phyloP scores from a whole-genome alignment of 2,888 invertebrate species.

The Cryptosula pallasiana region DNA sequence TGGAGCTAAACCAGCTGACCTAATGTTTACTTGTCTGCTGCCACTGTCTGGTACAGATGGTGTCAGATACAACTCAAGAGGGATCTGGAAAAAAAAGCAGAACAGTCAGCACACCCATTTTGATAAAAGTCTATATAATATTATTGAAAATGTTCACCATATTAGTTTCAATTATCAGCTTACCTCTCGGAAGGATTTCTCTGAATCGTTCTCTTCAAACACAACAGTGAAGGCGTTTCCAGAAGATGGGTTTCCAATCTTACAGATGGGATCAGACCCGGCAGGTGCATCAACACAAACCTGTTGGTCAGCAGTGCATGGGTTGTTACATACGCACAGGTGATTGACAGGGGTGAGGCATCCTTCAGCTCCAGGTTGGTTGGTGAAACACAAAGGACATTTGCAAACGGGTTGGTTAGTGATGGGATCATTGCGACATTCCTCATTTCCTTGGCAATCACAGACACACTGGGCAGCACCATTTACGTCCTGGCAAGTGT shows the following conservation, averaged over 20 bases:
- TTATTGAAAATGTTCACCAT: too few relatives aligned
- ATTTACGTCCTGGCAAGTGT: constrained; percentile 8
- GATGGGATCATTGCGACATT: background rate
- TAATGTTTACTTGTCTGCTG: background rate
- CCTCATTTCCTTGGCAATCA: constrained; percentile 14
- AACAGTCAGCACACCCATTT: too few relatives aligned
- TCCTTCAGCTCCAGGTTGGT: background rate
- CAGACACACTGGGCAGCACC: constrained; percentile 14
- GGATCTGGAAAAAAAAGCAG: background rate
- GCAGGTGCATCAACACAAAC: constrained; percentile 9
- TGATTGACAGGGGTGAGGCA: background rate
- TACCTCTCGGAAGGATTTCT: constrained; percentile 20
- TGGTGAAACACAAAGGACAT: constrained; percentile 9
- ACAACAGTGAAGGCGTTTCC: constrained; percentile 19
- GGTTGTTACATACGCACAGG: constrained; percentile 21
- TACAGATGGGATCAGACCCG: background rate
- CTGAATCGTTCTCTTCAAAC: constrained; percentile 22
- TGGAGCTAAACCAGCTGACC: background rate
- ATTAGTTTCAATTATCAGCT: background rate
- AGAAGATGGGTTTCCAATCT: constrained; percentile 20
- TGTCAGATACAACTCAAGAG: constrained; percentile 10
- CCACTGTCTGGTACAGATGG: constrained; percentile 11
- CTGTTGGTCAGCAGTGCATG: constrained; percentile 20
- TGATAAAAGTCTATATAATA: too few relatives aligned
- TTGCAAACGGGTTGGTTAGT: background rate